Evolutionary conservation across 2,797 vertebrate genomes (phyloP), one percentile per base, ranked within the genome.

Genomic region (Alca torda): DNA sequence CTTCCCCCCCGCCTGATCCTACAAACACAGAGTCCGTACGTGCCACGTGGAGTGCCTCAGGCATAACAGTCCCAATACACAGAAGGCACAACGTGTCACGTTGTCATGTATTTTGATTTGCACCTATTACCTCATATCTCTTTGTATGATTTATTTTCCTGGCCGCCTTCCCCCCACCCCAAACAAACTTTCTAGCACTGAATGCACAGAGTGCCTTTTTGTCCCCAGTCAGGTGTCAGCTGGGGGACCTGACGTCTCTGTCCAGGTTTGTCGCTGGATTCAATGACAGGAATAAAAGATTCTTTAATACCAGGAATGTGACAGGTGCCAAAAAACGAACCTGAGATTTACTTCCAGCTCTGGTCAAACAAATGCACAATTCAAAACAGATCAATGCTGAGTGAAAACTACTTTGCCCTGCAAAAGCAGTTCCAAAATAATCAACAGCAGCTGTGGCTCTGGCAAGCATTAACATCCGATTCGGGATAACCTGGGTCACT

Each of bases 91-190:
- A 65, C 1, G 1, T 23, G 46, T 23, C 46, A 23, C 12, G 21
- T 23, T 18, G 13, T 26, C 37, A 6, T 25, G 4, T 33, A 19
- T 65, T 76, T 73, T 65, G 10, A 51, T 85, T 87, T 68, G 12
- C 21, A 20, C 3, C 26, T 46, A 23, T 54, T 75, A 53, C 14
- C 26, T 72, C 41, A 20, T 57, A 67, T 46, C 39, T 64, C 20
- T 65, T 59, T 4, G 20, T 4, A 63, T 43, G 16, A 41, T 75
- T 78, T 69, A 10, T 84, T 84, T 77, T 46, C 35, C 41, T 86
- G 18, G 18, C 33, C 5, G 11, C 2, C 9, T 1, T 11, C 15
- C 24, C 7, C 11, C 16, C 25, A 26, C 16, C 4, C 1, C 11
- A 7, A 85, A 26, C 33, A 69, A 64, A 25, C 19, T 56, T 69